These are phyloP conservation scores for Pseudorhiza aurosa DNA, from an alignment of 30 jellyfish, hydroid and myxozoan genomes.

Conservation along the genomic window DNA sequence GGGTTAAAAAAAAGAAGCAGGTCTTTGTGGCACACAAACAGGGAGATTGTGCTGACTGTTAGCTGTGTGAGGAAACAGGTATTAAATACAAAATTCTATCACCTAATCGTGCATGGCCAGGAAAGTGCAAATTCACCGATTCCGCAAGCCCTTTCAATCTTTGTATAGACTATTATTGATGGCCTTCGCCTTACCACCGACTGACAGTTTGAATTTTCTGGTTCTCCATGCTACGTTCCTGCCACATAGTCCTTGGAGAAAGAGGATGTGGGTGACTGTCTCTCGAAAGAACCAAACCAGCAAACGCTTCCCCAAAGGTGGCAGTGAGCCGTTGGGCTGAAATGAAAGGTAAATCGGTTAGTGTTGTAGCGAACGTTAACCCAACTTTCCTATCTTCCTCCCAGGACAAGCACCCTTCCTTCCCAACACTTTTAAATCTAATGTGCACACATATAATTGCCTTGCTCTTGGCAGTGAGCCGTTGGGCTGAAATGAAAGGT, in stretches of 20 bases:
- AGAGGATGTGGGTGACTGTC: conserved; percentile 66
- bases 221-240: conserved; percentile 90
- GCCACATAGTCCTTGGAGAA: conserved; percentile 77
- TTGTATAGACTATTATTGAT: conserved; percentile 24
- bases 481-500: conserved; percentile 42
- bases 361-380: too few species aligned
- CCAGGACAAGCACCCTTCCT: too few species aligned
- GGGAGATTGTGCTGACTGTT: too few species aligned
- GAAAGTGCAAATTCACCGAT: too few species aligned
- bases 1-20: too few species aligned
- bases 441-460: too few species aligned
- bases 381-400: too few species aligned
- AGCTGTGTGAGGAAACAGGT: too few species aligned
- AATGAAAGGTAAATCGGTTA: not conserved
- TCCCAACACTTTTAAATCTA: too few species aligned
- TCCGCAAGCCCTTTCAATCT: conserved; percentile 19
- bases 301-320: conserved; percentile 65
- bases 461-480: conserved; percentile 78
- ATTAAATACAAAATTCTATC: too few species aligned
- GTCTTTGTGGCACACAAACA: too few species aligned
- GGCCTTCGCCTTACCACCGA: conserved; percentile 86
- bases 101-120: too few species aligned
- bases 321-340: conserved; percentile 74
- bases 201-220: conserved; percentile 64
- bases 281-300: conserved; percentile 94